Evolutionary conservation across 30 jellyfish, hydroid and myxozoan species (phyloP).

Genomic region (Aurelia coerulea): DNA sequence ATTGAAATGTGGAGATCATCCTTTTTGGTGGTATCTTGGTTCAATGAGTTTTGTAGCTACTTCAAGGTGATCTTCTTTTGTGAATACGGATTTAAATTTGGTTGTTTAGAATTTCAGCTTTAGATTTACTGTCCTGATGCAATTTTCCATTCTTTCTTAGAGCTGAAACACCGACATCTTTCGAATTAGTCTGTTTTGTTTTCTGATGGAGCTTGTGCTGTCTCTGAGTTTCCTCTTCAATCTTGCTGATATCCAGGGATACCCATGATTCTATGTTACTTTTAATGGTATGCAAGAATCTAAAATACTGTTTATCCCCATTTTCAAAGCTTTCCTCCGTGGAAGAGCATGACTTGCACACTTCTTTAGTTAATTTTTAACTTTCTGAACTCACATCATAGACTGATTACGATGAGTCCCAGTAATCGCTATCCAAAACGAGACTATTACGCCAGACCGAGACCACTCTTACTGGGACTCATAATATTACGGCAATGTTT

Average conservation of each 20-base stretch:
- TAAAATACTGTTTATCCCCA: background rate
- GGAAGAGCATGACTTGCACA: too few species aligned
- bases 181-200: slow-evolving; percentile 1
- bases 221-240: slow-evolving; percentile 2
- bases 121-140: too few species aligned
- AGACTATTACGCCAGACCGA: too few species aligned
- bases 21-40: background rate
- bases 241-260: slow-evolving; percentile 16
- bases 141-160: too few species aligned
- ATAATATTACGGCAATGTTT: too few species aligned
- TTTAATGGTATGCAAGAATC: background rate
- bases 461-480: too few species aligned
- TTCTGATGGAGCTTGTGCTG: slow-evolving; percentile 17
- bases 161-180: background rate
- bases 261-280: background rate
- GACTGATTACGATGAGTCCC: too few species aligned
- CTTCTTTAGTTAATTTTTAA: too few species aligned
- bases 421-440: too few species aligned
- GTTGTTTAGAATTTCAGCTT: too few species aligned
- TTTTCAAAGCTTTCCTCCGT: too few species aligned
- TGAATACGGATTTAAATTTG: background rate
- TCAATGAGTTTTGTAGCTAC: background rate
- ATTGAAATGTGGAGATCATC: background rate
- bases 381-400: too few species aligned
- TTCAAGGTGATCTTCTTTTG: slow-evolving; percentile 19